Evolutionary conservation across 2,888 invertebrate species (phyloP).

Genomic region (Trachelus stipa): DNA sequence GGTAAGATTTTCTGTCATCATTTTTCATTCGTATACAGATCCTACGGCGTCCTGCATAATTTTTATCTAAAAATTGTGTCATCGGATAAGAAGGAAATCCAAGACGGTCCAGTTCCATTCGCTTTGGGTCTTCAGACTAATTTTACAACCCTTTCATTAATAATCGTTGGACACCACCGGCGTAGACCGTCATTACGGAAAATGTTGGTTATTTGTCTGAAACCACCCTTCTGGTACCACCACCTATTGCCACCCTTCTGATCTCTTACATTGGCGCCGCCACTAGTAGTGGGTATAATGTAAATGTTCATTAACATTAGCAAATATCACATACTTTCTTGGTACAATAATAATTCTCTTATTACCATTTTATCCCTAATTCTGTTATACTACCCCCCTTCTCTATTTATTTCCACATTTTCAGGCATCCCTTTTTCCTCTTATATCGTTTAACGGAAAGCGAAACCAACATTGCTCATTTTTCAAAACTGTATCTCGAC

Average conservation of each 20-base stretch:
- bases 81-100: slow-evolving; percentile 22
- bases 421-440: background rate
- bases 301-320: background rate
- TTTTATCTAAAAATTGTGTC: slow-evolving; percentile 22
- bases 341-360: background rate
- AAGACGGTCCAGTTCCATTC: slow-evolving; percentile 15
- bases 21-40: background rate
- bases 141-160: slow-evolving; percentile 16
- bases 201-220: slow-evolving; percentile 12
- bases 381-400: background rate
- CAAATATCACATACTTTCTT: background rate
- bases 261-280: background rate
- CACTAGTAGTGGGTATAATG: background rate
- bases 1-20: background rate
- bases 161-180: slow-evolving; percentile 15
- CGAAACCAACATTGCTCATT: background rate
- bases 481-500: slow-evolving; percentile 1
- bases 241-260: background rate
- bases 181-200: slow-evolving; percentile 8
- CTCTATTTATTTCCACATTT: background rate
- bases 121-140: slow-evolving; percentile 4
- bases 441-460: background rate
- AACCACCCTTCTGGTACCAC: background rate
- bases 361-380: background rate
- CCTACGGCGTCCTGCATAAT: background rate